Percentiles rank a stretch among this genome's conserved stretches.
phyloP scores from a whole-genome alignment of 2,888 invertebrate species.

The Nephrotoma appendiculata region DNA sequence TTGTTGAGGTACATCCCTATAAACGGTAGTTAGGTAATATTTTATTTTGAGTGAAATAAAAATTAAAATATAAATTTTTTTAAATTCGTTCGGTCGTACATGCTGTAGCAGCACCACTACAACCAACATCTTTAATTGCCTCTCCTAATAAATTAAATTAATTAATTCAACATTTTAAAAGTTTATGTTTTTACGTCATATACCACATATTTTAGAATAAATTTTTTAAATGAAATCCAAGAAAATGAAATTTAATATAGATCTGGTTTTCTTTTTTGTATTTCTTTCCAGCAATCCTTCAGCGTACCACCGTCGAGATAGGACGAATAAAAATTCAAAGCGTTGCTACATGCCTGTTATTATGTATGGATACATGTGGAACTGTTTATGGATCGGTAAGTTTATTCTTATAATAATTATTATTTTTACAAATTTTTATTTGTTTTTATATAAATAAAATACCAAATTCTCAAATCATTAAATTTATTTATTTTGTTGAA shows the following conservation, averaged over 20 bases:
- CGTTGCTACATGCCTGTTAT: conserved; percentile 72
- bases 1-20: too few relatives aligned
- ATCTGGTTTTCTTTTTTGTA: conserved; percentile 8
- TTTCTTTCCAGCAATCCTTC: conserved; percentile 50
- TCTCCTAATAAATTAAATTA: too few relatives aligned
- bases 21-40: too few relatives aligned
- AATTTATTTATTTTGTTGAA: not conserved
- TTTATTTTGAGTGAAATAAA: too few relatives aligned
- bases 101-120: too few relatives aligned
- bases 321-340: conserved; percentile 81
- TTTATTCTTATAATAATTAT: not conserved
- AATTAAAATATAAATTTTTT: too few relatives aligned
- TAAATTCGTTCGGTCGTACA: too few relatives aligned
- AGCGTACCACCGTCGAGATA: conserved; percentile 52
- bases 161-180: too few relatives aligned
- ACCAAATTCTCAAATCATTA: not conserved
- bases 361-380: conserved; percentile 82
- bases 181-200: too few relatives aligned
- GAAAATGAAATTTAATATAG: not conserved
- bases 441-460: not conserved
- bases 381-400: conserved; percentile 74
- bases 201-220: too few relatives aligned
- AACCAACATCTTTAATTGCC: too few relatives aligned
- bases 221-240: too few relatives aligned
- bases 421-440: not conserved